Percentiles rank a stretch among this genome's conserved stretches.
Evolutionary conservation across 2,113 vertebrate genomes (phyloP).

Genomic region (Antechinus flavipes): DNA sequence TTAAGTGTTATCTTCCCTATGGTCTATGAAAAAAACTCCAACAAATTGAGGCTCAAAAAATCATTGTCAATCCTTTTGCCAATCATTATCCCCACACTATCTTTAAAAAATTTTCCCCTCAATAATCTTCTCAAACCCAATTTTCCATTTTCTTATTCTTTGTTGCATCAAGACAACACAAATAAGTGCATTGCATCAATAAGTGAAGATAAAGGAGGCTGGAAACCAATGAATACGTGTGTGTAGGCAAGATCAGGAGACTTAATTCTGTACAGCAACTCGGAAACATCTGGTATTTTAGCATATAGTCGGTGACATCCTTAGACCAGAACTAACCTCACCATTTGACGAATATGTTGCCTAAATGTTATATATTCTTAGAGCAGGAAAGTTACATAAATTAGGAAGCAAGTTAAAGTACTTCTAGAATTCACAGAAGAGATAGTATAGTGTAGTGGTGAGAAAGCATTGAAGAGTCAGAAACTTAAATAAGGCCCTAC

Average conservation of each 20-base stretch:
- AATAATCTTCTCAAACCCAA: neutral
- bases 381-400: neutral
- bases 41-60: neutral
- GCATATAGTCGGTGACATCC: neutral
- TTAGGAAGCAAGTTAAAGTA: neutral
- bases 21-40: neutral
- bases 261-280: neutral
- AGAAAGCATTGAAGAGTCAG: neutral
- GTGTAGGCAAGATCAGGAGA: neutral
- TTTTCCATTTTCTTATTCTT: neutral
- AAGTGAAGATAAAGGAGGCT: neutral
- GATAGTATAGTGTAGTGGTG: neutral
- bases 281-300: neutral
- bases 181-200: neutral
- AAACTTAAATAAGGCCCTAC: neutral
- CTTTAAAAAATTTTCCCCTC: neutral
- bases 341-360: neutral
- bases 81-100: neutral
- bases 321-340: neutral
- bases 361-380: neutral
- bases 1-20: neutral
- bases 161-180: neutral
- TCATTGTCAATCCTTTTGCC: neutral
- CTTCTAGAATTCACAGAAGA: neutral
- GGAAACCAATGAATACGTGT: neutral